Percentiles rank a stretch among this genome's conserved stretches.
Conservation (phyloP, 2,797 vertebrate genomes). For the Sarcophilus harrisii region DNA sequence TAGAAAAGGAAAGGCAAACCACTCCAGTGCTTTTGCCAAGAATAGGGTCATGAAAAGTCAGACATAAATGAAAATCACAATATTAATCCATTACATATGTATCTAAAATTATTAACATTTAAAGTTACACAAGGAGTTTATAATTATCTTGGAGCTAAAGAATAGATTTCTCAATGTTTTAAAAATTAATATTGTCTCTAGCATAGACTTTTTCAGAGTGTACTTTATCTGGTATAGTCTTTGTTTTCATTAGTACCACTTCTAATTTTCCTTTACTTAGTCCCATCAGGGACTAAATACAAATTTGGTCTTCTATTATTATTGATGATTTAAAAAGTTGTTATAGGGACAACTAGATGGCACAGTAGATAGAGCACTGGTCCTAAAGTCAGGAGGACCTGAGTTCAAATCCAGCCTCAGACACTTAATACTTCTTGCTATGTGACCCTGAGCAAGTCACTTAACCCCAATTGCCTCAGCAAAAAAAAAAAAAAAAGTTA, state of each 20-base stretch:
- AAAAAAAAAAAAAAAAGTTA: too few relatives aligned
- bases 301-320: background rate
- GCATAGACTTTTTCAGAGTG: background rate
- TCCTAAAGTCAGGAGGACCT: too few relatives aligned
- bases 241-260: background rate
- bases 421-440: too few relatives aligned
- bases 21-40: too few relatives aligned
- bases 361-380: too few relatives aligned
- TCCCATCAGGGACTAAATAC: background rate
- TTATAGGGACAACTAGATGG: too few relatives aligned
- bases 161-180: background rate
- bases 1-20: too few relatives aligned
- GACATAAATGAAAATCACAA: too few relatives aligned
- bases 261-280: background rate
- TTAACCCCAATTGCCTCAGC: too few relatives aligned
- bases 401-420: too few relatives aligned
- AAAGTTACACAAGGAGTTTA: background rate
- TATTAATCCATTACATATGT: background rate
- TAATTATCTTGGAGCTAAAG: background rate
- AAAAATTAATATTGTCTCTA: background rate
- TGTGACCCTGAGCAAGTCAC: too few relatives aligned
- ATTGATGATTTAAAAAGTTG: background rate
- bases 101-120: background rate
- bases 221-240: background rate
- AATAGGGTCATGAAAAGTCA: too few relatives aligned